A percentile compares a stretch with the other conserved stretches of the same genome.
Evolutionary conservation across 2,888 invertebrate genomes (phyloP).

Genomic region (Seira musarum): DNA sequence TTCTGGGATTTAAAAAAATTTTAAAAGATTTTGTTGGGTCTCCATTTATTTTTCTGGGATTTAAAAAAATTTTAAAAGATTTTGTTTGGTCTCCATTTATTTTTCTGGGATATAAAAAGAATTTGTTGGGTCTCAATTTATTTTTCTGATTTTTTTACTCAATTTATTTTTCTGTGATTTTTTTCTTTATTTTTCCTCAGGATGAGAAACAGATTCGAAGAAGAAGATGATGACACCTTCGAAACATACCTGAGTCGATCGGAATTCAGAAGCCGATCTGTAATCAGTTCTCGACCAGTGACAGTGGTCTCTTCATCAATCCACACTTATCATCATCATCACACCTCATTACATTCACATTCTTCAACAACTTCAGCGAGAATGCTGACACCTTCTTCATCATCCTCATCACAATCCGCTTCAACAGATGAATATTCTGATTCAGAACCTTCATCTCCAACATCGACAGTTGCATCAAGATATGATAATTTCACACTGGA

Average conservation of each 20-base stretch:
- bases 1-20: no score
- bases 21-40: no score
- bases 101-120: no score
- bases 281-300: constrained; percentile 49
- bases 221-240: constrained; percentile 50
- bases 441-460: constrained; percentile 38
- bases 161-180: no score
- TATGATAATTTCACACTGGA: constrained; percentile 74
- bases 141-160: no score
- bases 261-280: constrained; percentile 40
- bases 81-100: no score
- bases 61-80: no score
- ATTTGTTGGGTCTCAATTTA: no score
- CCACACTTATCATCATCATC: constrained; percentile 31
- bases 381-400: neutral
- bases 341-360: constrained; percentile 31
- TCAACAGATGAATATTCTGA: neutral
- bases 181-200: no score
- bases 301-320: constrained; percentile 52
- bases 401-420: no score
- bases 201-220: constrained; percentile 64
- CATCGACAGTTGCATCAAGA: constrained; percentile 19
- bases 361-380: neutral
- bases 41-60: no score
- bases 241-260: constrained; percentile 34